Evolutionary conservation across 2,888 invertebrate species (phyloP).

Genomic region (Neelides folsomi): DNA sequence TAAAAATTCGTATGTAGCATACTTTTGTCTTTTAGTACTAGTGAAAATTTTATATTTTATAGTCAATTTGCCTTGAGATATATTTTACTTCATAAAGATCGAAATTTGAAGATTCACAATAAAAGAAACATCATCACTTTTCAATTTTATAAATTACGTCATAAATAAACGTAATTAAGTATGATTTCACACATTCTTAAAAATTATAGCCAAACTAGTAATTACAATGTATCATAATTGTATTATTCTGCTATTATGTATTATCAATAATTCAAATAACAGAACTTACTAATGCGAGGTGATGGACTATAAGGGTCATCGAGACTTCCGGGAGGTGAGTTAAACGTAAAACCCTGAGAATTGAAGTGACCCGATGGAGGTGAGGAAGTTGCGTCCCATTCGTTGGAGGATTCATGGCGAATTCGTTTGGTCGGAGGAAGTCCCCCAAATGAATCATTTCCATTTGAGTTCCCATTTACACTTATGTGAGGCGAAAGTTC

Average conservation of each 20-base stretch:
- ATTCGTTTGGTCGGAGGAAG: constrained; percentile 25
- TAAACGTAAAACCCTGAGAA: constrained; percentile 26
- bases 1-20: no score
- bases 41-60: no score
- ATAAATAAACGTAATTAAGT: not conserved
- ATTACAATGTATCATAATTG: no score
- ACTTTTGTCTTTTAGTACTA: no score
- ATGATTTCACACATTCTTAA: no score
- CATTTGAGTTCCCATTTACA: constrained; percentile 16
- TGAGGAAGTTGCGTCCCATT: constrained; percentile 25
- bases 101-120: no score
- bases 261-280: no score
- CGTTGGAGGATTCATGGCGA: constrained; percentile 28
- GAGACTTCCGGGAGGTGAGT: constrained; percentile 24
- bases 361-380: constrained; percentile 19
- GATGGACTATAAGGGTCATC: constrained; percentile 27
- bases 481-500: constrained; percentile 16
- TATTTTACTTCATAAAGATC: no score
- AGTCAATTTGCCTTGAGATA: no score
- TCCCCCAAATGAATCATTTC: constrained; percentile 12
- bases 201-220: no score
- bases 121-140: not conserved
- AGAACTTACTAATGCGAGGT: constrained; percentile 17
- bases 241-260: no score
- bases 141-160: constrained; percentile 1